phyloP scores from a whole-genome alignment of 2,113 vertebrate genomes.

The Ictidomys tridecemlineatus region DNA sequence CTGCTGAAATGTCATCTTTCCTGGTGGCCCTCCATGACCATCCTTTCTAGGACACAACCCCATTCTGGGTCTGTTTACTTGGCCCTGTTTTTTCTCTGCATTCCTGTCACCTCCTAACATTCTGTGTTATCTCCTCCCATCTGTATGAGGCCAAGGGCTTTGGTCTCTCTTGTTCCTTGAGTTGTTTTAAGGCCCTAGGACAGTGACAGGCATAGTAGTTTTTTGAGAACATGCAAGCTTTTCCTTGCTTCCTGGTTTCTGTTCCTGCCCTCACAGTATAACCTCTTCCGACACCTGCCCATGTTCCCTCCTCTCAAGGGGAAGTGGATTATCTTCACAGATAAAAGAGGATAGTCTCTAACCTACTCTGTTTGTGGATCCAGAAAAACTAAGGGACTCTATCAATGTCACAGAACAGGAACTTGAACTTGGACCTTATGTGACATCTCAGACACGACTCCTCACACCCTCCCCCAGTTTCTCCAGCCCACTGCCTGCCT shows the following conservation, averaged over 20 bases:
- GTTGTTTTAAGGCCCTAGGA: background rate
- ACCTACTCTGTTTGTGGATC: background rate
- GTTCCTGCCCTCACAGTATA: background rate
- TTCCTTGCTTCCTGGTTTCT: background rate
- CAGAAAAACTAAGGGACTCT: background rate
- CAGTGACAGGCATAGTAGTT: background rate
- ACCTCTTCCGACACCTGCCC: background rate
- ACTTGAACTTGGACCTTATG: background rate
- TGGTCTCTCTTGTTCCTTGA: background rate
- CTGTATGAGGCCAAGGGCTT: background rate
- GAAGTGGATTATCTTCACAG: background rate
- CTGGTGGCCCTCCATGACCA: background rate
- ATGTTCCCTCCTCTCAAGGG: background rate
- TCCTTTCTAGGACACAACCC: background rate
- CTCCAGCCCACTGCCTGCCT: background rate
- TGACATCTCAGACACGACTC: background rate
- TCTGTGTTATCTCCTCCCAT: background rate
- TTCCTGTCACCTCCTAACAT: background rate
- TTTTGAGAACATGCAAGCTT: background rate
- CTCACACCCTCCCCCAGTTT: accelerated
- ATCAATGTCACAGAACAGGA: background rate
- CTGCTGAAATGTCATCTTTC: background rate
- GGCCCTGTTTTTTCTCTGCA: background rate
- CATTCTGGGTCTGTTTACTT: no score
- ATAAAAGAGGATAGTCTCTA: background rate